Base-by-base conservation (phyloP, 1,140 invertebrate genomes). In the Drosophila ananassae region DNA sequence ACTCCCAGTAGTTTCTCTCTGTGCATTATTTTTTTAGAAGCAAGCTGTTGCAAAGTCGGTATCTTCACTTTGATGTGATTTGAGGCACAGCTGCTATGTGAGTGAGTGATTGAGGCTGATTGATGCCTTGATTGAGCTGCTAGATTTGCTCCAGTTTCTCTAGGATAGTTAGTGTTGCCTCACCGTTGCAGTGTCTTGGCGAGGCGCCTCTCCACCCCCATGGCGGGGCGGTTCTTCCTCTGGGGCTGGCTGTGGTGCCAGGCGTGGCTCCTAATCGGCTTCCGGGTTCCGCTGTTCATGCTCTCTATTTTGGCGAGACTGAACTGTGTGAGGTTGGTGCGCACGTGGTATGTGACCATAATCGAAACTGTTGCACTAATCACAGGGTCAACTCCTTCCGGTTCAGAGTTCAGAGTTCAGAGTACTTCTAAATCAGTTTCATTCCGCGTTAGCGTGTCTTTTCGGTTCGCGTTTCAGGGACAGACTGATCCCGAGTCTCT, bases 401-500 rank as follows among this genome's bases (percentile, higher is more conserved):
- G 28, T 28, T 13, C n/a, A 30, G 8, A 28, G 25, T 37, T 37
- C 22, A 25, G n/a, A 6, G 17, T 17, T 17, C 17, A 17, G 1
- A 17, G 1, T 17, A 28, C 25, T 37, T 37, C 34, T 37, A 37
- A 37, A 0, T 12, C 10, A 17, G 3, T 46, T 17, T 41, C 37
- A 62, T 58, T 48, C 39, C 53, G 30, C 52, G n/a, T 12, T 47
- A 6, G 25, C 50, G 30, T 46, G 37, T 55, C 47, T 62, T 53
- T 17, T 22, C 51, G 12, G 50, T 47, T 58, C 52, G 60, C 53
- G 41, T 51, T 62, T 12, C 61, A 22, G 30, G 9, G 24, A 7
- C 51, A 74, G 78, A 84, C 81, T 85, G 82, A 85, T 87, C 77
- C 25, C 25, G 28, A 25, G 9, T 22, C 55, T 24, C 9, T n/a